Conservation (phyloP, 2,113 vertebrate species). For the Maccullochella peelii region DNA sequence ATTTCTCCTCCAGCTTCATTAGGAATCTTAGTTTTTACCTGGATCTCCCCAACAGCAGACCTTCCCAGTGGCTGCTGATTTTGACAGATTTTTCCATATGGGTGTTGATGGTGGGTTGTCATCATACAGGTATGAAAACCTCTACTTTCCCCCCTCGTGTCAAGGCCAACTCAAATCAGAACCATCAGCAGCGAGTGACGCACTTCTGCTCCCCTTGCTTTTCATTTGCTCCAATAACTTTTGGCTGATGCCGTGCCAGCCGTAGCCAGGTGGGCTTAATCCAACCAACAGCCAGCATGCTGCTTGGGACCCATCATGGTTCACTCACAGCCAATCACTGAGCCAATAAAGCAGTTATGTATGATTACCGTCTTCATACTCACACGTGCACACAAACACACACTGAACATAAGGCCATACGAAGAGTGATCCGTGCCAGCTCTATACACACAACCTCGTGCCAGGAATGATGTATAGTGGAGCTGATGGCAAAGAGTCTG, state of each 20-base stretch:
- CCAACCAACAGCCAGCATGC: constrained; percentile 62
- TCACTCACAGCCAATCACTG: constrained; percentile 31
- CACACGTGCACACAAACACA: constrained; percentile 47
- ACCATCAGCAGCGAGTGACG: constrained; percentile 42
- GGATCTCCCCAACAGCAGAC: not conserved
- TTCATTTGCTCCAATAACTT: constrained; percentile 61
- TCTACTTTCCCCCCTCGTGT: not conserved
- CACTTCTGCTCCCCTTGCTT: constrained; percentile 54
- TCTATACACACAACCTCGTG: constrained; percentile 36
- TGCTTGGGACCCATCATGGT: constrained; percentile 51
- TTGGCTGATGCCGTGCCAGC: constrained; percentile 53
- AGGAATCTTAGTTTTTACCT: not conserved
- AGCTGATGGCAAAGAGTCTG: constrained; percentile 20
- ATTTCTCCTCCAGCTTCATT: not conserved
- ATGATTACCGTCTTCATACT: constrained; percentile 49
- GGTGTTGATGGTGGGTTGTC: not conserved
- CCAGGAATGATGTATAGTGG: constrained; percentile 47
- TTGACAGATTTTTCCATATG: constrained; percentile 9
- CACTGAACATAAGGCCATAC: constrained; percentile 54
- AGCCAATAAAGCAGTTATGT: constrained; percentile 64
- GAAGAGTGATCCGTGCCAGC: constrained; percentile 58
- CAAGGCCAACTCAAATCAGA: constrained; percentile 19
- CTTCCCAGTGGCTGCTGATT: not conserved
- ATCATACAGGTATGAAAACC: not conserved
- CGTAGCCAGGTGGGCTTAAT: constrained; percentile 72